These are phyloP conservation scores for Volucella zonaria DNA, from an alignment of 2,888 invertebrate species.

Conservation along the genomic window DNA sequence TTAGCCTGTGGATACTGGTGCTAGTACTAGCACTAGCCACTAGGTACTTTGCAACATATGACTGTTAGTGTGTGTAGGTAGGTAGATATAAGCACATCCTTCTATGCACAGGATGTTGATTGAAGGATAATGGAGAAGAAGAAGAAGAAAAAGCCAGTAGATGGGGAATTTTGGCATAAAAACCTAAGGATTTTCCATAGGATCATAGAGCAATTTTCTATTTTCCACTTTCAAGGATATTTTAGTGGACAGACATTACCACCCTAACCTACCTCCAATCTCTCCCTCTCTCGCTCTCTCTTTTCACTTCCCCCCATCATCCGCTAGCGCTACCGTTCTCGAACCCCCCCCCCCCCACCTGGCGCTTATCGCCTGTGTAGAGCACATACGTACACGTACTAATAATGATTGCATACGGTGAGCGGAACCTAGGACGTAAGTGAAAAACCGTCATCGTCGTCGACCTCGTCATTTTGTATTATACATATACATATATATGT, in stretches of 20 bases:
- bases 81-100: constrained; percentile 19
- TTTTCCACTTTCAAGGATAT: constrained; percentile 72
- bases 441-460: constrained; percentile 54
- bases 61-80: neutral
- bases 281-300: no score
- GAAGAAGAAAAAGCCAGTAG: constrained; percentile 58
- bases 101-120: constrained; percentile 69
- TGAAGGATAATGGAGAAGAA: constrained; percentile 72
- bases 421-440: constrained; percentile 47
- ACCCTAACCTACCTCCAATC: no score
- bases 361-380: constrained; percentile 22
- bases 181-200: constrained; percentile 68
- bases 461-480: constrained; percentile 12
- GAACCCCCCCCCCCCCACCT: constrained; percentile 18
- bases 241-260: constrained; percentile 63
- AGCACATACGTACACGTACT: constrained; percentile 62
- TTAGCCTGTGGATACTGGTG: constrained; percentile 24
- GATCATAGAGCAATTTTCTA: constrained; percentile 62
- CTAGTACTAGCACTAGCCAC: no score
- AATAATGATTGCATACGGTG: constrained; percentile 69
- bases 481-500: no score
- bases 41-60: neutral
- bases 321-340: constrained; percentile 27
- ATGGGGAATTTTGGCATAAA: constrained; percentile 42
- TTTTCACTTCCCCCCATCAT: neutral